These are phyloP conservation scores for Leucoma salicis DNA, from an alignment of 2,888 invertebrate genomes.

Conservation along the genomic window DNA sequence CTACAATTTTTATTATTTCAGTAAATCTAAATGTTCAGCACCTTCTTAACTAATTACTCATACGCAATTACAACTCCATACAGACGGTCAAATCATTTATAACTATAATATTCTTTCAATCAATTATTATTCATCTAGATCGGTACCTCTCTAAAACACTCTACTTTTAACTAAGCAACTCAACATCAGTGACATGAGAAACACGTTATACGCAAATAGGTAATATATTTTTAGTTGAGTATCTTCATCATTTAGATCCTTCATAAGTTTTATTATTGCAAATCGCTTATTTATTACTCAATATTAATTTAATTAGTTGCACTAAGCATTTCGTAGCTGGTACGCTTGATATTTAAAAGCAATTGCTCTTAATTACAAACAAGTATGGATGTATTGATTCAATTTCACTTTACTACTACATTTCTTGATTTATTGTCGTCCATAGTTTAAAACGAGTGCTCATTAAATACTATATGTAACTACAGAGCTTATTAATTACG, in stretches of 20 bases:
- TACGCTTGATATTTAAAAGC: not conserved
- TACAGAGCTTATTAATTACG: constrained; percentile 56
- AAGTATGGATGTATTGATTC: not conserved
- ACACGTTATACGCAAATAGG: constrained; percentile 32
- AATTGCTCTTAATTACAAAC: not conserved
- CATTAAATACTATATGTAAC: constrained; percentile 37
- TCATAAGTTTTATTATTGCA: not conserved
- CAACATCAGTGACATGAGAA: constrained; percentile 28
- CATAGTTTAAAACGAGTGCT: constrained; percentile 32
- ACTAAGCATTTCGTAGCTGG: not conserved
- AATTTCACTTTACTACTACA: constrained; percentile 5
- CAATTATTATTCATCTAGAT: constrained; percentile 44
- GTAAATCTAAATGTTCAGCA: constrained; percentile 1
- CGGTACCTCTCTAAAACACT: constrained; percentile 33
- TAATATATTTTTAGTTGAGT: constrained; percentile 35
- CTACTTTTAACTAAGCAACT: constrained; percentile 40
- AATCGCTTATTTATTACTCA: not conserved
- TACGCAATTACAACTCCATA: constrained; percentile 20
- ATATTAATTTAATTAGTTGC: not conserved
- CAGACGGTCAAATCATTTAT: constrained; percentile 35
- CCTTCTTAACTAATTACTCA: constrained; percentile 13
- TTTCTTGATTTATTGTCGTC: constrained; percentile 11
- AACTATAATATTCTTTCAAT: constrained; percentile 32
- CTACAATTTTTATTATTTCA: too few species aligned
- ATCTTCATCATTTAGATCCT: constrained; percentile 2